Evolutionary conservation across 2,113 vertebrate genomes (phyloP).

Genomic region (Parus major): DNA sequence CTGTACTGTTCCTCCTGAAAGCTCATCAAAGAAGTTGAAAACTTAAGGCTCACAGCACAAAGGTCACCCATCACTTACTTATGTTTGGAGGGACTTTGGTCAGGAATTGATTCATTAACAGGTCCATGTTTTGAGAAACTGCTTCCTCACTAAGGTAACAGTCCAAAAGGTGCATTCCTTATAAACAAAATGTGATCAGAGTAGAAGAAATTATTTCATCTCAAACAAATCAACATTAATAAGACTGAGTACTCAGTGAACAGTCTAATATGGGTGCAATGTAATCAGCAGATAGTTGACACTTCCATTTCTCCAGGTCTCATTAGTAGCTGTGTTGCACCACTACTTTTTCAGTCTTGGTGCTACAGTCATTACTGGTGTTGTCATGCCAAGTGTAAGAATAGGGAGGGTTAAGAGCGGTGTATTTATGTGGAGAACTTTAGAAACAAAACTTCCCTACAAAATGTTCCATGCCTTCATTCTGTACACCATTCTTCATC

Average conservation of each 20-base stretch:
- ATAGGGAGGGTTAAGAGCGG: not conserved
- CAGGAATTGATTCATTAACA: constrained; percentile 1
- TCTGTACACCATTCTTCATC: not conserved
- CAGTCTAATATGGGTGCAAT: not conserved
- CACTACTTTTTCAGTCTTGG: not conserved
- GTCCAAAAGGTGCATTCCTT: not conserved
- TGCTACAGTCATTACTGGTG: fast-evolving
- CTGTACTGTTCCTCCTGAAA: constrained; percentile 34
- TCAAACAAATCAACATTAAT: not conserved
- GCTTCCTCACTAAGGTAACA: not conserved
- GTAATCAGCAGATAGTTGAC: not conserved
- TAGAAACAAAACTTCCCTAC: not conserved
- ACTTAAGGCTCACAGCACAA: constrained; percentile 40
- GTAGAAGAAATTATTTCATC: not conserved
- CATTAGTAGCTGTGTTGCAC: not conserved
- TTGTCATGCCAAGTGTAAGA: not conserved
- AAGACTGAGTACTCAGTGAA: not conserved
- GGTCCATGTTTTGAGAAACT: not conserved
- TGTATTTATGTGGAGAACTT: not conserved
- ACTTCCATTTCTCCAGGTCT: not conserved
- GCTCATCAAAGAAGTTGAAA: constrained; percentile 31
- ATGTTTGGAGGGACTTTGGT: not conserved
- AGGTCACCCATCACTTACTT: constrained; percentile 44
- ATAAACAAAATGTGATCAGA: not conserved
- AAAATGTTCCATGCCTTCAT: not conserved